These are phyloP conservation scores for Sisor rabdophorus DNA, from an alignment of 2,113 vertebrate genomes.

Conservation along the genomic window DNA sequence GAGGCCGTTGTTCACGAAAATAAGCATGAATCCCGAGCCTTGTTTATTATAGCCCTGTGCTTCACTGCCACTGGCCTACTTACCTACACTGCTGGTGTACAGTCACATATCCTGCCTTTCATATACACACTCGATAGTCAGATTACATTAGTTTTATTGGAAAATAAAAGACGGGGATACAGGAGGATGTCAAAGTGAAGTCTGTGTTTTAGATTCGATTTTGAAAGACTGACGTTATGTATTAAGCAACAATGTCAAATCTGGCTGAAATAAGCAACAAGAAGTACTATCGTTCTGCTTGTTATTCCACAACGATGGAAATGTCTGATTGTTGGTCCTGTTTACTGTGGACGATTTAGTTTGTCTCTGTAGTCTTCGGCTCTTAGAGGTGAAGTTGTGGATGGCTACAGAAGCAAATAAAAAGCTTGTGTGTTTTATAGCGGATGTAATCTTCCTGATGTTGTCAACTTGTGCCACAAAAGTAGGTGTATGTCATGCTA, in stretches of 20 bases:
- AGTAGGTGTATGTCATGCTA: background rate
- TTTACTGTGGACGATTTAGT: background rate
- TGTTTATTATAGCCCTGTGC: slow-evolving; percentile 35
- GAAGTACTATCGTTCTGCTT: background rate
- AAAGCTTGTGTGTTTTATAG: background rate
- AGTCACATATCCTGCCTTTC: background rate
- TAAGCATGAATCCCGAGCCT: slow-evolving; percentile 19
- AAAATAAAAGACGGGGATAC: background rate
- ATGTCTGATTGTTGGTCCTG: background rate
- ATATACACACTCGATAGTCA: background rate
- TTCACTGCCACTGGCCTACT: slow-evolving; percentile 27
- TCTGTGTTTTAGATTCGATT: background rate
- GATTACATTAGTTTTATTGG: background rate
- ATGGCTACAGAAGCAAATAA: no score
- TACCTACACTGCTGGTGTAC: slow-evolving; percentile 11
- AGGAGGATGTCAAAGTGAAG: no score
- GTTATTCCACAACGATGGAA: background rate
- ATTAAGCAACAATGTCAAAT: no score
- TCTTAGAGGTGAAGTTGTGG: no score
- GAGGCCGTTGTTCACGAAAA: slow-evolving; percentile 37
- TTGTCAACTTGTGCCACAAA: background rate
- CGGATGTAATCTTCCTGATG: background rate
- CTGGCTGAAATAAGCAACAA: background rate
- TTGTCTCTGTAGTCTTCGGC: no score
- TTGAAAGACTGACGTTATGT: background rate